Conservation (phyloP, 2,888 invertebrate species). For the Pimpla rufipes region DNA sequence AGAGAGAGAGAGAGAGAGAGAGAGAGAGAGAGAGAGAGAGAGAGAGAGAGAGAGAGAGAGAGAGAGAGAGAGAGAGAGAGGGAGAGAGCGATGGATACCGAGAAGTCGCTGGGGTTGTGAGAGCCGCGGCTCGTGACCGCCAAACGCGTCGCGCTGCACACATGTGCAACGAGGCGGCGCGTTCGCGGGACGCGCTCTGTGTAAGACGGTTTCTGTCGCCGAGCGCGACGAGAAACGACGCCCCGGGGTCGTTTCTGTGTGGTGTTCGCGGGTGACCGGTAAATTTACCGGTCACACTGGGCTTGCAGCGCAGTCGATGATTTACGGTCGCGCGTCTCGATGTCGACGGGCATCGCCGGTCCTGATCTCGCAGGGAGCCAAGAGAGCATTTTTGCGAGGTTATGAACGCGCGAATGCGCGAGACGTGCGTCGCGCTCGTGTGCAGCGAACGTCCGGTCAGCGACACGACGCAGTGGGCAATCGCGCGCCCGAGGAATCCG, state of each 20-base stretch:
- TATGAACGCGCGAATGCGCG: constrained; percentile 37
- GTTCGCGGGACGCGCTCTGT: background rate
- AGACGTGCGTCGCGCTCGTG: constrained; percentile 52
- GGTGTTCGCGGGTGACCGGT: too few species aligned
- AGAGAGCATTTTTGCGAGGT: constrained; percentile 35
- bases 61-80: too few species aligned
- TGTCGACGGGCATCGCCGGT: too few species aligned
- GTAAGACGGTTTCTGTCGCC: background rate
- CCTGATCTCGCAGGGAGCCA: background rate
- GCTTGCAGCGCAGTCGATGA: too few species aligned
- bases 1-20: too few species aligned
- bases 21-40: too few species aligned
- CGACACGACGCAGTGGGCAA: constrained; percentile 69
- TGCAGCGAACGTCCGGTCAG: constrained; percentile 72
- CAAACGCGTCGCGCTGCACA: background rate
- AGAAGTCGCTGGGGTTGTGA: too few species aligned
- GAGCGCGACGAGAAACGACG: background rate
- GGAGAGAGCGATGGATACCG: too few species aligned
- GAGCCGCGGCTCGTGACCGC: background rate
- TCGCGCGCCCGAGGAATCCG: constrained; percentile 58
- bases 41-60: too few species aligned
- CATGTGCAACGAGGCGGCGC: constrained; percentile 11
- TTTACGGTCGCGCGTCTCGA: too few species aligned
- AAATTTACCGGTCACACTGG: too few species aligned
- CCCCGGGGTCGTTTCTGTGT: too few species aligned